phyloP scores from a whole-genome alignment of 2,888 invertebrate genomes.

The Nezara viridula region DNA sequence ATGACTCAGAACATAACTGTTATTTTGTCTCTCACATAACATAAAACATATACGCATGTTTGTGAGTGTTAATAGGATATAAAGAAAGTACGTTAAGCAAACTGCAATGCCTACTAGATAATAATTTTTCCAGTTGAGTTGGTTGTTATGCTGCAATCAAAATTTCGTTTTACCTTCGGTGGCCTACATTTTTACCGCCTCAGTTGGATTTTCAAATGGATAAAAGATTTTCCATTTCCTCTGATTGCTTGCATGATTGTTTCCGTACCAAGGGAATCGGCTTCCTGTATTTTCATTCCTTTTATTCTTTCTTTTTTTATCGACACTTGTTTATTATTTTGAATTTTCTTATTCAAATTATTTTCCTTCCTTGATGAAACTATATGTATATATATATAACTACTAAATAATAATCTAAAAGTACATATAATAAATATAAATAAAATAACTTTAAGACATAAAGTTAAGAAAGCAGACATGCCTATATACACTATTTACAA shows the following conservation, averaged over 20 bases:
- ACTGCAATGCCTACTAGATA: neutral
- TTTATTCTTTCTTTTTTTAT: neutral
- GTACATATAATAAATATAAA: too few relatives aligned
- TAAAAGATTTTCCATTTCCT: slow-evolving; percentile 11
- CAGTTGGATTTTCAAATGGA: neutral
- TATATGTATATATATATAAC: too few relatives aligned
- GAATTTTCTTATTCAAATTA: neutral
- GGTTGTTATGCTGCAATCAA: neutral
- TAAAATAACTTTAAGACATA: too few relatives aligned
- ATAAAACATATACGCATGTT: neutral
- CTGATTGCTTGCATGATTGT: slow-evolving; percentile 47
- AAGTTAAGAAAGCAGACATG: too few relatives aligned
- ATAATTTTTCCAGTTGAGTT: neutral
- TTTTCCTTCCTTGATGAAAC: neutral
- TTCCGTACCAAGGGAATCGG: slow-evolving; percentile 13
- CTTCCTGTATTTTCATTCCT: slow-evolving; percentile 3
- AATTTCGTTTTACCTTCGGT: neutral
- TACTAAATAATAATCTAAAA: too few relatives aligned
- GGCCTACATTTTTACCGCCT: neutral
- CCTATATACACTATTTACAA: too few relatives aligned
- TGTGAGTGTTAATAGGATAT: neutral
- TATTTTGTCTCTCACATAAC: too few relatives aligned
- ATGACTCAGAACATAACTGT: too few relatives aligned
- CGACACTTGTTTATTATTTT: neutral
- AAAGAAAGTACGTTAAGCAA: neutral